Conservation (phyloP, 1,140 invertebrate genomes). For the Pseudomyrmex pallidus region DNA sequence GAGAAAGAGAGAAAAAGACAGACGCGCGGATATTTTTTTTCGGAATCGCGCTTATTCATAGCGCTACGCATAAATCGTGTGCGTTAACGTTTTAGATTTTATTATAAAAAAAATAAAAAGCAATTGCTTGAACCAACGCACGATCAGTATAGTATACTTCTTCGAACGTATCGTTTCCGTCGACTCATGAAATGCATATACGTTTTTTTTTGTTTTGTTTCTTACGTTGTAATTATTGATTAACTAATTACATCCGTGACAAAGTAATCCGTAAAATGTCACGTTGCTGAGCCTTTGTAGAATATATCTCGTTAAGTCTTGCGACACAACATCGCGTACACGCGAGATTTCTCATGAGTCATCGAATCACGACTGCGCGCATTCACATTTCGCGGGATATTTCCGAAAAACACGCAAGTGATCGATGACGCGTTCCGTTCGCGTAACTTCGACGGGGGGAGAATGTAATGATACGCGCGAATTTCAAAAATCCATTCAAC, state of each 20-base stretch:
- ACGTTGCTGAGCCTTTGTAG: too few relatives aligned
- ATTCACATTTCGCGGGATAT: not conserved
- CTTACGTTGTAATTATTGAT: not conserved
- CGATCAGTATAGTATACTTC: not conserved
- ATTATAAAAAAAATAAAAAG: not conserved
- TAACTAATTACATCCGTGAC: not conserved
- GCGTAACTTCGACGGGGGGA: constrained; percentile 41
- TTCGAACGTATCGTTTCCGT: not conserved
- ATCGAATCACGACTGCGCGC: not conserved
- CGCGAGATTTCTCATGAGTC: constrained; percentile 27
- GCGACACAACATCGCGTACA: not conserved
- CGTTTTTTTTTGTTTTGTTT: not conserved
- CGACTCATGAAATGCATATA: not conserved
- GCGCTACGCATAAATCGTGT: not conserved
- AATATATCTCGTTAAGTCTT: not conserved
- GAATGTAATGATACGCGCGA: constrained; percentile 59
- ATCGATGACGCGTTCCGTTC: constrained; percentile 60
- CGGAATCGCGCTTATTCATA: not conserved
- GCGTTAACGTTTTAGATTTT: constrained; percentile 9
- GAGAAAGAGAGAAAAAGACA: constrained; percentile 39
- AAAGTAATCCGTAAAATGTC: not conserved
- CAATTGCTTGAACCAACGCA: not conserved
- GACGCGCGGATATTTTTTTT: constrained; percentile 14
- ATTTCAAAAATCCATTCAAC: constrained; percentile 66
- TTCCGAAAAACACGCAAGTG: constrained; percentile 30